Conservation (phyloP, 2,797 vertebrate genomes). For the Chanos chanos region DNA sequence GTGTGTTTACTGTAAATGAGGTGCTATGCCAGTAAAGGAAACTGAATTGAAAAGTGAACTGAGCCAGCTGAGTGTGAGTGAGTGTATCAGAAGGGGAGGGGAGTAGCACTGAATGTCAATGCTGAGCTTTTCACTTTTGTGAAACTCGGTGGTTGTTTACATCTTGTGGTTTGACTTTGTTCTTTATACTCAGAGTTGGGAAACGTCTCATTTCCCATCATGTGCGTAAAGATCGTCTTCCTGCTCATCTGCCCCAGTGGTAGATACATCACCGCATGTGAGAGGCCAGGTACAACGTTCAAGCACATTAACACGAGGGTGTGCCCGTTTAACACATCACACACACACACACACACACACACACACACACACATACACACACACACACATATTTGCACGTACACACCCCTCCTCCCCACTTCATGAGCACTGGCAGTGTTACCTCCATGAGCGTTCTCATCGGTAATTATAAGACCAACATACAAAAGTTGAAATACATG, state of each 20-base stretch:
- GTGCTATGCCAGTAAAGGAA: too few relatives aligned
- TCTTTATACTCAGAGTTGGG: constrained; percentile 60
- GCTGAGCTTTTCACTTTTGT: constrained; percentile 25
- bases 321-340: constrained; percentile 2
- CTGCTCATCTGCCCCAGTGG: constrained; percentile 37
- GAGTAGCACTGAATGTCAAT: constrained; percentile 38
- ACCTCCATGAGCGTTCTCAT: too few relatives aligned
- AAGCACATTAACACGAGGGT: constrained; percentile 15
- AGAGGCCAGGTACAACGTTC: constrained; percentile 36
- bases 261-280: constrained; percentile 28
- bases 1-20: too few relatives aligned
- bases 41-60: too few relatives aligned
- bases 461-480: too few relatives aligned
- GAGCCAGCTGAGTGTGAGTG: constrained; percentile 23
- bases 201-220: constrained; percentile 75
- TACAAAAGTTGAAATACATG: too few relatives aligned
- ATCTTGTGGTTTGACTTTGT: constrained; percentile 70
- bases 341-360: not conserved
- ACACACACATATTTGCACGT: not conserved
- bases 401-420: not conserved
- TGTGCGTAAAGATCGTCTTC: constrained; percentile 48
- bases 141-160: constrained; percentile 55
- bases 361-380: not conserved
- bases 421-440: constrained; percentile 7
- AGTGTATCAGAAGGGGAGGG: constrained; percentile 21